Base-by-base conservation (phyloP, 2,113 vertebrate species). In the Gavia stellata region DNA sequence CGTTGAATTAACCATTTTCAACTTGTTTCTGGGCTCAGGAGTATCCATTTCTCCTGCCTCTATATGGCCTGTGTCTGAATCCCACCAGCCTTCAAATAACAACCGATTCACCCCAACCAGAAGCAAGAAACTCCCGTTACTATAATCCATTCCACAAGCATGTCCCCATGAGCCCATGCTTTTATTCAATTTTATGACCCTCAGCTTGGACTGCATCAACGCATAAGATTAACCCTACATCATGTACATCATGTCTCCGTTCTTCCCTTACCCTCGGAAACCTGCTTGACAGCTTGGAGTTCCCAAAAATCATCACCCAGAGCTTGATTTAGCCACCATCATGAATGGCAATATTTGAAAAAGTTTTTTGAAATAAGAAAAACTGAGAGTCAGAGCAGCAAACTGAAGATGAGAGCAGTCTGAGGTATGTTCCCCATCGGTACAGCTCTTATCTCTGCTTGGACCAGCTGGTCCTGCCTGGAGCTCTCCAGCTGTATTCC, bases 111-210 rank as follows among this genome's bases (percentile, higher is more conserved):
- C 12, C 29, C 23, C 55, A 68, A 53, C 4, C 14, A 71, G 38
- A 79, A 91, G 44, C 12, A 90, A 73, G 53, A 93, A 80, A 93
- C 49, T 70, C 42, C 61, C 44, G 65, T 25, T 24, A 66, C 52
- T 72, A 80, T 14, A 56, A 91, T 59, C 45, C 40, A 31, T 50
- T 52, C 59, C 12, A 56, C 28, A 42, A 62, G 40, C 0, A 0
- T 1, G 12, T 6, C 42, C 80, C 21, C 49, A 26, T 0, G 0
- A 66, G 47, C 38, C 47, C 1, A 5, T 6, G n/a, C 34, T 58
- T 68, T 83, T 81, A 77, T 19, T 65, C 65, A 21, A 85, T 85
- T 79, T 58, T 20, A 34, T 3, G 10, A 13, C 53, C 52, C 62
- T 38, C 53, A 80, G 40, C 38, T 40, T 10, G 24, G 65, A 31